phyloP scores from a whole-genome alignment of 35 echinoderm and acorn worm genomes.

The Heliocidaris tuberculata region DNA sequence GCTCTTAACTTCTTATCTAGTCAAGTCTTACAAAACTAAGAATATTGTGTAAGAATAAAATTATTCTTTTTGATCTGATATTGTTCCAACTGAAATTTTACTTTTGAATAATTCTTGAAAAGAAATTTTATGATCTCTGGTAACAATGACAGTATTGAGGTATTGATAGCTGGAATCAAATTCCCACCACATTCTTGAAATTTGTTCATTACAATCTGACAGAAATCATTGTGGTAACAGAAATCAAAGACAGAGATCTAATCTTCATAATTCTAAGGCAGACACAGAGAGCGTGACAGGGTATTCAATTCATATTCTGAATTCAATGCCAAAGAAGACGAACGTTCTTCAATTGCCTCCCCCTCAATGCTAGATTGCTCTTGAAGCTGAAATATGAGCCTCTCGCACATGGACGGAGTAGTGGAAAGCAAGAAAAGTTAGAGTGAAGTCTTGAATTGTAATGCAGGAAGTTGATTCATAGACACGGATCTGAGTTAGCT shows the following conservation, averaged over 20 bases:
- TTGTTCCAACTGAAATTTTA: neutral
- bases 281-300: slow-evolving; percentile 7
- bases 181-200: neutral
- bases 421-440: neutral
- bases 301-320: neutral
- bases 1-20: too few species aligned
- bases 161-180: neutral
- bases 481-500: neutral
- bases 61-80: neutral
- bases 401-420: neutral
- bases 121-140: neutral
- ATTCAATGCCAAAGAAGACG: neutral
- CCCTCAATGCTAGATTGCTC: slow-evolving; percentile 8
- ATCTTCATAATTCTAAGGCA: slow-evolving; percentile 17
- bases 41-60: neutral
- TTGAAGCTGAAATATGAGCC: neutral
- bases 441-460: neutral
- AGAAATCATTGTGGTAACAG: neutral
- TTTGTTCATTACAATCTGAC: neutral
- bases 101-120: neutral
- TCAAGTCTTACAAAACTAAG: neutral
- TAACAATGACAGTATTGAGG: neutral
- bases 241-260: neutral
- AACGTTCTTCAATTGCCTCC: neutral
- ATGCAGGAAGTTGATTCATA: slow-evolving; percentile 11